phyloP scores from a whole-genome alignment of 2,113 vertebrate species.

The Malurus elegans region DNA sequence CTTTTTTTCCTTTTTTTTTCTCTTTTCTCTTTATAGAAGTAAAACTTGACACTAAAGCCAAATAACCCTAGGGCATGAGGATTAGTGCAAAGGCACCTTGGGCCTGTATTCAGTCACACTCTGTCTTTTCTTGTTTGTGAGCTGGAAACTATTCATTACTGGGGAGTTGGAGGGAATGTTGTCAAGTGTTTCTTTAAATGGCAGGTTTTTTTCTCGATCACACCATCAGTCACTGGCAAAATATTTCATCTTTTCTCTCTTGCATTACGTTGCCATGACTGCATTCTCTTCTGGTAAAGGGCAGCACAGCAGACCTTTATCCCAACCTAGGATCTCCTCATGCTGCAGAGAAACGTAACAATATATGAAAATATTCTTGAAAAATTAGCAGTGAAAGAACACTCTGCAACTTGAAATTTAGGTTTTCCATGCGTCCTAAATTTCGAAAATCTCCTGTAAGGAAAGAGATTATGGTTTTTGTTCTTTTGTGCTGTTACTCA shows the following conservation, averaged over 20 bases:
- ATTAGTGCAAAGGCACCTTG: not conserved
- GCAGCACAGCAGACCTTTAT: not conserved
- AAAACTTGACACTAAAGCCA: not conserved
- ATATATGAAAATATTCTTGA: not conserved
- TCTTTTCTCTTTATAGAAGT: not conserved
- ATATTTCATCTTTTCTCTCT: not conserved
- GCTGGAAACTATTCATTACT: not conserved
- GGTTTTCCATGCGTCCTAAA: not conserved
- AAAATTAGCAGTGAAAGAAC: not conserved
- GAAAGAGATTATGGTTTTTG: not conserved
- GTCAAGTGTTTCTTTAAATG: not conserved
- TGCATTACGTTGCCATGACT: not conserved
- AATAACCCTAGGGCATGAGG: not conserved
- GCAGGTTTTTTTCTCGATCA: not conserved
- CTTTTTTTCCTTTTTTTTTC: not conserved
- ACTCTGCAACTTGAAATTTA: not conserved
- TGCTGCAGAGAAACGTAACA: not conserved
- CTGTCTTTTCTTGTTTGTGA: not conserved
- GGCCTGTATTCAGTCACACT: not conserved
- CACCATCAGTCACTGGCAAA: not conserved
- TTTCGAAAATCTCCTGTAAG: not conserved
- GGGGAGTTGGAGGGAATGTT: not conserved
- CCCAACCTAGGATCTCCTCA: not conserved
- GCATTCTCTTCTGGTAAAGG: not conserved
- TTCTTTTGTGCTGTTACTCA: not conserved